phyloP scores from a whole-genome alignment of 2,888 invertebrate genomes.

The Melanargia galathea region DNA sequence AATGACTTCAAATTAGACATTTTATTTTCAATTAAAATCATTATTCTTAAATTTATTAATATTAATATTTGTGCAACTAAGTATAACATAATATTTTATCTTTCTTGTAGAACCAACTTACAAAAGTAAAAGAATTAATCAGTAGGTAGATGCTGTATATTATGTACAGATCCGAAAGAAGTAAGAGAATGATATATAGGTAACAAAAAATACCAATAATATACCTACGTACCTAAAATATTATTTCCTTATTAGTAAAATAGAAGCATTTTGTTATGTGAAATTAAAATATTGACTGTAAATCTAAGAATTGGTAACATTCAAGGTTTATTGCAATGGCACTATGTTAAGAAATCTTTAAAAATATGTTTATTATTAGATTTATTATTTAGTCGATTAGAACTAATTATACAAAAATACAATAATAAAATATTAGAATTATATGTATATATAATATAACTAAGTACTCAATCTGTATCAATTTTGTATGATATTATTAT shows the following conservation, averaged over 20 bases:
- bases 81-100: background rate
- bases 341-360: conserved; percentile 38
- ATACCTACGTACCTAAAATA: background rate
- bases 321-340: conserved; percentile 42
- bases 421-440: background rate
- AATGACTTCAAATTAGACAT: conserved; percentile 19
- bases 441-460: background rate
- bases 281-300: conserved; percentile 32
- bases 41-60: conserved; percentile 12
- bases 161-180: conserved; percentile 15
- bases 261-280: conserved; percentile 27
- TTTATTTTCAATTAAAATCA: conserved; percentile 24
- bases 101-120: background rate
- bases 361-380: background rate
- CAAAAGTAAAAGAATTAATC: background rate
- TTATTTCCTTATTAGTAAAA: conserved; percentile 24
- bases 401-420: conserved; percentile 6
- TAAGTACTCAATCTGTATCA: background rate
- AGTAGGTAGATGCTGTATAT: conserved; percentile 3
- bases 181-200: background rate
- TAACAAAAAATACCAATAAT: background rate
- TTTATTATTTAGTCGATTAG: conserved; percentile 6
- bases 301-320: conserved; percentile 42
- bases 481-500: background rate
- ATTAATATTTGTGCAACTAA: conserved; percentile 3